These are phyloP conservation scores for Dipodomys ordii DNA, from an alignment of 2,113 vertebrate species.

Conservation along the genomic window DNA sequence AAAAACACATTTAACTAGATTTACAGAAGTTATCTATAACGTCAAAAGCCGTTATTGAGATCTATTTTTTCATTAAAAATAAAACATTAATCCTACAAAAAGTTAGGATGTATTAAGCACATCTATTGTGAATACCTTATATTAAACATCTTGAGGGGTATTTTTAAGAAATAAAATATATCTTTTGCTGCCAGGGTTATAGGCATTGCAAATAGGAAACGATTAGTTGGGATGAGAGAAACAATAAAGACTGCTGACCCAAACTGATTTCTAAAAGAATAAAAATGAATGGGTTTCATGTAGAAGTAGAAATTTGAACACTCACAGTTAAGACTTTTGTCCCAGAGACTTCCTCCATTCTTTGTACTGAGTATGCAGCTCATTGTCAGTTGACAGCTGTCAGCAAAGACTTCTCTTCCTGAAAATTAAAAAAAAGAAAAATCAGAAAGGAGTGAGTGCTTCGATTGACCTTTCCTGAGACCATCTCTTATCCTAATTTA, in stretches of 20 bases:
- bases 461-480: neutral
- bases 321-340: neutral
- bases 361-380: neutral
- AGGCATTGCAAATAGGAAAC: neutral
- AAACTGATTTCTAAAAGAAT: neutral
- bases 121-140: slow-evolving; percentile 31
- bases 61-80: slow-evolving; percentile 55
- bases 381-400: neutral
- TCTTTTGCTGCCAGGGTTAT: neutral
- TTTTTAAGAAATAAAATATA: slow-evolving; percentile 1
- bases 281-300: neutral
- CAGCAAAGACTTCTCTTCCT: neutral
- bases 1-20: slow-evolving; percentile 16
- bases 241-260: neutral
- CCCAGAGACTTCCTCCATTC: neutral
- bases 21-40: slow-evolving; percentile 14
- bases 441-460: neutral
- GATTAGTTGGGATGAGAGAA: neutral
- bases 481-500: neutral
- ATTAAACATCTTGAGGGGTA: slow-evolving; percentile 20
- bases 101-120: neutral
- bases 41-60: slow-evolving; percentile 6
- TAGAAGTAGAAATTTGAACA: neutral
- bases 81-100: slow-evolving; percentile 49
- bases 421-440: neutral